Conservation (phyloP, 2,113 vertebrate species). For the Puffinus mauretanicus region DNA sequence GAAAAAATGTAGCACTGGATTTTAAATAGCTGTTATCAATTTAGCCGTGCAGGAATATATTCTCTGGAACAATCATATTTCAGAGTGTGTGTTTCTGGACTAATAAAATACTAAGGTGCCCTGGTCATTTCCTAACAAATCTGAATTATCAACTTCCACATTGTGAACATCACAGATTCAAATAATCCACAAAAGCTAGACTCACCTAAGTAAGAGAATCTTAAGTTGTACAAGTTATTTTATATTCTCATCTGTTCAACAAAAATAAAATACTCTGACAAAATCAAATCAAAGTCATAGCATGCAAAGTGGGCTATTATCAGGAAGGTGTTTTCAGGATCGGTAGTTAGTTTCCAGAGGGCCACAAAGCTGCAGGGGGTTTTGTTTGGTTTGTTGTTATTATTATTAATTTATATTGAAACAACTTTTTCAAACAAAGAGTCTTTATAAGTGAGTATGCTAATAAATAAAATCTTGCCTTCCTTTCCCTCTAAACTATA, state of each 20-base stretch:
- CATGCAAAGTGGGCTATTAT: background rate
- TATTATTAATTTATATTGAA: background rate
- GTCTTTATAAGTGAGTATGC: background rate
- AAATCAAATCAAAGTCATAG: background rate
- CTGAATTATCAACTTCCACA: background rate
- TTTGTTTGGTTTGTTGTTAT: background rate
- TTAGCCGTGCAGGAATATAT: background rate
- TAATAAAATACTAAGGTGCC: background rate
- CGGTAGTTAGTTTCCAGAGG: background rate
- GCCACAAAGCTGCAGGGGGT: background rate
- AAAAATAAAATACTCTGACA: background rate
- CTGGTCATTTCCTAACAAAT: background rate
- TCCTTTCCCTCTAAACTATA: background rate
- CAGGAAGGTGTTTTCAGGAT: background rate
- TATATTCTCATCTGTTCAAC: background rate
- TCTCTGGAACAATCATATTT: background rate
- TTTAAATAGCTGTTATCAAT: background rate
- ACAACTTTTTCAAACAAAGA: background rate
- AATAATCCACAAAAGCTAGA: background rate
- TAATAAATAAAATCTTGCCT: background rate
- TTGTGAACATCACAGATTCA: background rate
- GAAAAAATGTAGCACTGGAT: background rate
- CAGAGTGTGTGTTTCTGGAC: background rate
- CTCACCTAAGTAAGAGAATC: background rate
- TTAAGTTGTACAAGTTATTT: background rate